Evolutionary conservation across 2,113 vertebrate species (phyloP), one percentile per base, ranked within the genome.

Genomic region (Dissostichus mawsoni): DNA sequence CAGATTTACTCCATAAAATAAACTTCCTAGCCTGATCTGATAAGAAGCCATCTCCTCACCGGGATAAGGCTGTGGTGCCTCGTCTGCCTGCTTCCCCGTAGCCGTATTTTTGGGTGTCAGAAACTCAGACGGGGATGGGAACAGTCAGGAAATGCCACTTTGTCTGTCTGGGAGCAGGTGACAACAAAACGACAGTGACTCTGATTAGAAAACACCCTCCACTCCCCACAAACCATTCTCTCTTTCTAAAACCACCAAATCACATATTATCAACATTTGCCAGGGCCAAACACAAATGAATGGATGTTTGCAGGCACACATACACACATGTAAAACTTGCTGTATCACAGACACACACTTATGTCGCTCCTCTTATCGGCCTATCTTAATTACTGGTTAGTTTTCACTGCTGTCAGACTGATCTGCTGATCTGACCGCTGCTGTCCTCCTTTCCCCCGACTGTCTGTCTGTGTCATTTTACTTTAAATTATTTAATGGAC

Each of bases 101-200:
- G 87, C 96, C 94, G 76, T 96, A 96, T 96, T 97, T 96, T 95
- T 51, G 94, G 83, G 95, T 97, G 97, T 97, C 97, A 97, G 97
- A 97, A 94, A 93, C 88, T 94, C 91, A 86, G 91, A 91, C 76
- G 81, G 89, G 83, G 89, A 92, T 89, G 89, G 89, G 90, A 92
- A 92, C 90, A 89, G 91, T 90, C 89, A 92, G 93, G 92, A 94
- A 94, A 92, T 90, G 96, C 96, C 96, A 95, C 96, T 97, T 97
- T 93, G 93, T 89, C 91, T 92, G 92, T 92, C 91, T 90, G 82
- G 84, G 81, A 96, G 95, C 96, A 94, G 90, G 96, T 95, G 91
- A 95, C 95, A 94, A 96, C 95, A 95, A 96, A 92, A 91, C 92
- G 95, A 96, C 96, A 96, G 97, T 83, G 97, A 96, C 96, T 96